These are phyloP conservation scores for Pocillopora damicornis DNA, from an alignment of 64 coral and sea anemone genomes.

Conservation along the genomic window DNA sequence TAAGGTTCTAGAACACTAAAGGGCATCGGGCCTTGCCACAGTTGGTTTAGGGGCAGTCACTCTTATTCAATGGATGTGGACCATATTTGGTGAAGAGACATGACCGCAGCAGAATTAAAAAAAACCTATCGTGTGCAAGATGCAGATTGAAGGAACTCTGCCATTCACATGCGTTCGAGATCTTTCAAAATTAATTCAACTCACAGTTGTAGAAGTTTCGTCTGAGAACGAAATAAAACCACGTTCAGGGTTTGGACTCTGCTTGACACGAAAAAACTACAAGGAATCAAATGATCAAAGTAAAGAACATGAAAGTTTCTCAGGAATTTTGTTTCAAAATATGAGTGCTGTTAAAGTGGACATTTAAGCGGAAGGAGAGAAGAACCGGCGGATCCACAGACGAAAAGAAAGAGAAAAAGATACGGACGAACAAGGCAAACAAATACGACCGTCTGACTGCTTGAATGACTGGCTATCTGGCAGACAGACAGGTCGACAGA, in stretches of 20 bases:
- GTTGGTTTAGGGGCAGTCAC: no score
- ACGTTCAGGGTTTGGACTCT: background rate
- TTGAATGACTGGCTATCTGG: background rate
- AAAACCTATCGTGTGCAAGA: no score
- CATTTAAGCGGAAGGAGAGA: background rate
- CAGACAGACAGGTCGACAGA: background rate
- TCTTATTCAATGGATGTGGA: no score
- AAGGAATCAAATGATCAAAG: background rate
- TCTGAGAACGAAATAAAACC: background rate
- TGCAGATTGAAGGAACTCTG: no score
- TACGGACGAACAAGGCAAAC: background rate
- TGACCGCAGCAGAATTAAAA: no score
- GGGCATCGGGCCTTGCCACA: no score
- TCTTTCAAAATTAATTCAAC: background rate
- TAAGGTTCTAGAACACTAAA: no score
- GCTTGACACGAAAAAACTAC: background rate
- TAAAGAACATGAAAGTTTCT: background rate
- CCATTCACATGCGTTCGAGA: background rate
- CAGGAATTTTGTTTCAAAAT: background rate
- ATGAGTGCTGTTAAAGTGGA: background rate
- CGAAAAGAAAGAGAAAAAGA: background rate
- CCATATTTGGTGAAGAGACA: no score
- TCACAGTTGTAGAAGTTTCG: background rate
- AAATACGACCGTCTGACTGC: background rate
- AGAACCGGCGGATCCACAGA: background rate